These are phyloP conservation scores for Leucophenga varia DNA, from an alignment of 1,140 invertebrate genomes.

Conservation along the genomic window DNA sequence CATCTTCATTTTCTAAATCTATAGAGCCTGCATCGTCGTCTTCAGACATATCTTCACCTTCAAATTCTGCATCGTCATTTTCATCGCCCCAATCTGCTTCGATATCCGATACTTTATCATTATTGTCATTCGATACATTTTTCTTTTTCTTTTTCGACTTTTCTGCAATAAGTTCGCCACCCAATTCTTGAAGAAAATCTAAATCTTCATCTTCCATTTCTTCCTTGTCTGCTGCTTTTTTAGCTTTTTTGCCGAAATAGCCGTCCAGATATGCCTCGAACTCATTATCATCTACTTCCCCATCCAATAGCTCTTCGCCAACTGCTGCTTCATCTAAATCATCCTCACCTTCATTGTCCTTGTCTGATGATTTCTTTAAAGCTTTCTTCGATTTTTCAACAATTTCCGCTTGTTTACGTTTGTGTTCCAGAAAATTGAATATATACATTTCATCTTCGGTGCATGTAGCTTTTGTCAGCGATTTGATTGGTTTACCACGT, in stretches of 20 bases:
- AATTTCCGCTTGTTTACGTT: conserved; percentile 38
- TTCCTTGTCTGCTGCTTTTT: conserved; percentile 55
- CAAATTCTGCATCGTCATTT: conserved; percentile 44
- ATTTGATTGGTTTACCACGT: conserved; percentile 41
- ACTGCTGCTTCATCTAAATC: conserved; percentile 24
- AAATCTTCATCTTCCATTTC: conserved; percentile 55
- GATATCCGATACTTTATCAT: conserved; percentile 32
- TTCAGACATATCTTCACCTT: conserved; percentile 43
- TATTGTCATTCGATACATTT: conserved; percentile 55
- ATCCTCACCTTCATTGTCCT: conserved; percentile 10
- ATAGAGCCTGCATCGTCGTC: conserved; percentile 43
- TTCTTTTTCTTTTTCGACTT: conserved; percentile 50
- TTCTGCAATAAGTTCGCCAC: conserved; percentile 33
- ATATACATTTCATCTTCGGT: conserved; percentile 55
- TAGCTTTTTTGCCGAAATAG: conserved; percentile 59
- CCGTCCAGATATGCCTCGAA: conserved; percentile 76
- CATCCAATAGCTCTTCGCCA: conserved; percentile 62
- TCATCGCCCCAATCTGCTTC: conserved; percentile 34
- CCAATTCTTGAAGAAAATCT: conserved; percentile 42
- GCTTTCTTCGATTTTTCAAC: conserved; percentile 24
- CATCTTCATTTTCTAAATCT: conserved; percentile 35
- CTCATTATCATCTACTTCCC: conserved; percentile 85
- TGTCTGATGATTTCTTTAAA: conserved; percentile 33
- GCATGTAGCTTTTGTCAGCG: conserved; percentile 39
- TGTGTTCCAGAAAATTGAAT: conserved; percentile 52